Conservation (phyloP, 2,888 invertebrate species). For the Trachelus tabidus region DNA sequence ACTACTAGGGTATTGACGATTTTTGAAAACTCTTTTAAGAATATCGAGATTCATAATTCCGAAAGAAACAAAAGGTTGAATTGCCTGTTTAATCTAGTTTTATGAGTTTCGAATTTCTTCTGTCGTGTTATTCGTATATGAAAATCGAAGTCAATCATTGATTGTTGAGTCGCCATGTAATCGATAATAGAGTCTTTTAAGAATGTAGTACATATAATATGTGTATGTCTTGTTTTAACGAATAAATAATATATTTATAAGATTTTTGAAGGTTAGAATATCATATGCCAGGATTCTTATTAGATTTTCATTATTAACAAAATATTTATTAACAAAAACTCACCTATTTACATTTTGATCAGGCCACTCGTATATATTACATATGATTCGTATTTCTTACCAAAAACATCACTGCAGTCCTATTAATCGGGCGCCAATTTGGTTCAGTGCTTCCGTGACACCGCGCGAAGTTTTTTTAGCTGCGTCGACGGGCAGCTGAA, state of each 20-base stretch:
- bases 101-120: not conserved
- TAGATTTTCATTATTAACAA: not conserved
- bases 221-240: constrained; percentile 17
- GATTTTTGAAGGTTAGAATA: not conserved
- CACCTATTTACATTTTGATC: constrained; percentile 7
- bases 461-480: constrained; percentile 68
- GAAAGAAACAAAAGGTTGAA: not conserved
- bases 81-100: not conserved
- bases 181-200: not conserved
- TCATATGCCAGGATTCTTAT: not conserved
- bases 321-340: not conserved
- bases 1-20: not conserved
- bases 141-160: not conserved
- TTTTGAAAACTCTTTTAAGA: not conserved
- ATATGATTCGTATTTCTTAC: not conserved
- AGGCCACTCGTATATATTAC: not conserved
- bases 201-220: constrained; percentile 15
- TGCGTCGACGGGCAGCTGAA: constrained; percentile 69
- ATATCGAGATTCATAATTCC: not conserved
- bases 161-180: not conserved
- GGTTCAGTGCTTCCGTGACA: constrained; percentile 71
- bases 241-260: constrained; percentile 44
- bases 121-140: not conserved
- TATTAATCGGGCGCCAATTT: constrained; percentile 70
- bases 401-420: constrained; percentile 66